Conservation (phyloP, 37 sponge, comb jelly and placozoan species). For the Halisarca cf. caerulea region DNA sequence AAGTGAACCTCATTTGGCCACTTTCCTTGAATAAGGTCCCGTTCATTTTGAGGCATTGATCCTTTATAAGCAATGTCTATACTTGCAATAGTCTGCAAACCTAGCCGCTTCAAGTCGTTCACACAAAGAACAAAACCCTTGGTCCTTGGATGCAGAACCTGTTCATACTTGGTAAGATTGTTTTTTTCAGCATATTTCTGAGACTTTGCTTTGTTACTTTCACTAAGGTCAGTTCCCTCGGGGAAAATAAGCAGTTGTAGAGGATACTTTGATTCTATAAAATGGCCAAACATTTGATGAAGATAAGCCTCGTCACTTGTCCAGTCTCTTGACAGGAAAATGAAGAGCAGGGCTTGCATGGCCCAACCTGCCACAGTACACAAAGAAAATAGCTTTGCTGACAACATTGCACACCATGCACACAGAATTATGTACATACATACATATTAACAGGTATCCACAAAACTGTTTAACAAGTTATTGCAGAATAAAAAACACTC, state of each 20-base stretch:
- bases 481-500: no score
- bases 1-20: conserved; percentile 81
- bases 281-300: conserved; percentile 44
- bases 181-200: conserved; percentile 67
- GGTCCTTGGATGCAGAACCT: conserved; percentile 84
- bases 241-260: conserved; percentile 89
- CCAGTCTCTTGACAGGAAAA: conserved; percentile 89
- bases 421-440: background rate
- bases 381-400: conserved; percentile 7
- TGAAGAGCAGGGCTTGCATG: conserved; percentile 65
- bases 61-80: conserved; percentile 65
- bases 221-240: conserved; percentile 89
- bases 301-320: conserved; percentile 62
- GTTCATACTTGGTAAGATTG: conserved; percentile 64
- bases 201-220: conserved; percentile 51
- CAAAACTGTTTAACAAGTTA: no score
- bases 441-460: no score
- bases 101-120: conserved; percentile 40
- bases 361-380: conserved; percentile 74
- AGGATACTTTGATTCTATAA: conserved; percentile 52
- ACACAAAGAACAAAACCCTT: conserved; percentile 82
- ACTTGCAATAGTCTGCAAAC: conserved; percentile 28
- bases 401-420: background rate
- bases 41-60: conserved; percentile 69
- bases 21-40: conserved; percentile 51